Conservation (phyloP, 1,140 invertebrate species). For the Paraescarpia echinospica region DNA sequence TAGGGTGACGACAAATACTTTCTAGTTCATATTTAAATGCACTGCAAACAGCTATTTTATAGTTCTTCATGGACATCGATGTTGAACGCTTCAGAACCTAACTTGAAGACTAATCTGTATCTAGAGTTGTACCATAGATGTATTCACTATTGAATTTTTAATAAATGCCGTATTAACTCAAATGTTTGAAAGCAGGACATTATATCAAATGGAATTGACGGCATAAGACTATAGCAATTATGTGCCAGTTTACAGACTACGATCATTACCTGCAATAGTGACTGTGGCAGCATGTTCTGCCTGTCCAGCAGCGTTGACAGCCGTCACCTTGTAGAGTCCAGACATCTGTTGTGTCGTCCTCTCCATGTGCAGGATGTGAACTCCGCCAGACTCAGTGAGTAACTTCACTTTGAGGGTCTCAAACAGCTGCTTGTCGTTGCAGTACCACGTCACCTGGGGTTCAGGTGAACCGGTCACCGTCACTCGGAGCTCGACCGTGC, state of each 20-base stretch:
- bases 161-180: no score
- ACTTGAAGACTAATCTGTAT: no score
- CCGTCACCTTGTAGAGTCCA: conserved; percentile 51
- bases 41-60: no score
- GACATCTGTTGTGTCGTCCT: conserved; percentile 73
- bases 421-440: conserved; percentile 20
- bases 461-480: conserved; percentile 53
- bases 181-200: no score
- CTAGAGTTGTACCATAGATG: no score
- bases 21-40: no score
- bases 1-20: background rate
- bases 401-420: conserved; percentile 58
- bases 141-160: no score
- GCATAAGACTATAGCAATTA: no score
- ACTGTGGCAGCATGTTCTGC: conserved; percentile 43
- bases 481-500: conserved; percentile 14
- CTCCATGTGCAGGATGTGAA: conserved; percentile 83
- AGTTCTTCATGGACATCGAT: no score
- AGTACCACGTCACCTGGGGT: conserved; percentile 52
- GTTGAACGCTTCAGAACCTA: no score
- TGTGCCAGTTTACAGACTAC: background rate
- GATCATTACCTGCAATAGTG: conserved; percentile 50
- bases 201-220: no score
- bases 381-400: conserved; percentile 89
- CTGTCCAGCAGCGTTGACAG: conserved; percentile 49